phyloP scores from a whole-genome alignment of 2,888 invertebrate genomes.

The Empis livida region DNA sequence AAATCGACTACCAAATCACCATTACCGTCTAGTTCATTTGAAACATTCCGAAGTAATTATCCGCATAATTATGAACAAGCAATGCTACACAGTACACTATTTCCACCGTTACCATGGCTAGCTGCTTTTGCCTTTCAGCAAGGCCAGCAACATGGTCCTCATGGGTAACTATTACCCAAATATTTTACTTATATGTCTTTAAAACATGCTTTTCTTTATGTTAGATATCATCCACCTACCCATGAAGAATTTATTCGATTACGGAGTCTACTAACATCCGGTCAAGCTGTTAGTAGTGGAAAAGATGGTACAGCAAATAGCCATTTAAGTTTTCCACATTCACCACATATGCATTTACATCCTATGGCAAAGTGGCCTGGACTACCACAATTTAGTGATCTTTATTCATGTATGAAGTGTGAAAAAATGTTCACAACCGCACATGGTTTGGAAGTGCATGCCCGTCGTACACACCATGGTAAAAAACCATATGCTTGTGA shows the following conservation, averaged over 20 bases:
- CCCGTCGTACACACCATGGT: slow-evolving; percentile 86
- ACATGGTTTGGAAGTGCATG: slow-evolving; percentile 94
- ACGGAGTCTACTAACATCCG: slow-evolving; percentile 42
- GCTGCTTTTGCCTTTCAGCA: slow-evolving; percentile 36
- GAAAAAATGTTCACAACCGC: slow-evolving; percentile 97
- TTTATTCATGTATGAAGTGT: slow-evolving; percentile 92
- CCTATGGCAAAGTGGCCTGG: slow-evolving; percentile 48
- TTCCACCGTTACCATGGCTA: slow-evolving; percentile 33
- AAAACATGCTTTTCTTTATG: too few species aligned
- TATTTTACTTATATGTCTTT: too few species aligned
- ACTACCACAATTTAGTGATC: slow-evolving; percentile 45
- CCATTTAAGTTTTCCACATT: slow-evolving; percentile 38
- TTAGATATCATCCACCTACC: slow-evolving; percentile 44
- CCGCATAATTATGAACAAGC: slow-evolving; percentile 31
- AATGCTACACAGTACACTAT: slow-evolving; percentile 32
- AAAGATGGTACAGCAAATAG: slow-evolving; percentile 23
- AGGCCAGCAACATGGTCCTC: slow-evolving; percentile 20
- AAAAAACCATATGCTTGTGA: slow-evolving; percentile 94
- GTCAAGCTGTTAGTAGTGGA: slow-evolving; percentile 12
- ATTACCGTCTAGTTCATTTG: slow-evolving; percentile 34
- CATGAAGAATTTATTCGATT: slow-evolving; percentile 48
- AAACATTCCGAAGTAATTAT: slow-evolving; percentile 40
- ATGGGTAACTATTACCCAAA: too few species aligned
- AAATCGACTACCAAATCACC: slow-evolving; percentile 36
- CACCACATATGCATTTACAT: slow-evolving; percentile 42